Percentiles rank a stretch among this genome's conserved stretches.
Evolutionary conservation across 2,113 vertebrate genomes (phyloP).

Genomic region (Apus apus): DNA sequence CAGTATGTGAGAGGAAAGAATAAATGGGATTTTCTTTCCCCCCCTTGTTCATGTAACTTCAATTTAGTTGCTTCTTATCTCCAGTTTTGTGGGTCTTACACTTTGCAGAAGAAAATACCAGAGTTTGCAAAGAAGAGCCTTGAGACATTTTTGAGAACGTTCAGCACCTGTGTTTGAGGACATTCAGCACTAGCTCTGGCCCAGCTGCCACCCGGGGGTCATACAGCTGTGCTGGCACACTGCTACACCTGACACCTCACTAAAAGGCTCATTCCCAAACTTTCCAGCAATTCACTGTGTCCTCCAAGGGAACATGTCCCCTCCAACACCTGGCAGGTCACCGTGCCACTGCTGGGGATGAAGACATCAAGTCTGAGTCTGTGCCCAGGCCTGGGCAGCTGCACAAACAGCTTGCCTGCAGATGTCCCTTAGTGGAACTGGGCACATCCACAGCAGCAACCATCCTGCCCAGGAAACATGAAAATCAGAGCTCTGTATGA

Average conservation of each 20-base stretch:
- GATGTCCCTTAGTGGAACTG: background rate
- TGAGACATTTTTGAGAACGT: background rate
- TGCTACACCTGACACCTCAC: background rate
- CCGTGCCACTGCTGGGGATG: background rate
- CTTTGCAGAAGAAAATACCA: background rate
- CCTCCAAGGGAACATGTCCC: background rate
- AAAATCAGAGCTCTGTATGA: background rate
- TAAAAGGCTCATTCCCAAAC: background rate
- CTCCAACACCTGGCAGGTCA: background rate
- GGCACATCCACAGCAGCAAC: background rate
- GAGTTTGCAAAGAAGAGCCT: background rate
- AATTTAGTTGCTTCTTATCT: background rate
- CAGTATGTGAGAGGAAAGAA: background rate
- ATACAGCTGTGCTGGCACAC: background rate
- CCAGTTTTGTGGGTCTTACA: background rate
- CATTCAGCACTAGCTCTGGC: background rate
- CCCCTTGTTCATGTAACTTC: background rate
- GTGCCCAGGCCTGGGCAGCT: background rate
- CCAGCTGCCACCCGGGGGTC: background rate
- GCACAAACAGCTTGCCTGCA: rapidly evolving
- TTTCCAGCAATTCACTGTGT: background rate
- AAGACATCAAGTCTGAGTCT: background rate
- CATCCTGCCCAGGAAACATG: background rate
- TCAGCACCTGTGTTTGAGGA: background rate
- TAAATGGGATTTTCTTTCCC: background rate